Base-by-base conservation (phyloP, 2,888 invertebrate species). In the Caradrina kadenii region DNA sequence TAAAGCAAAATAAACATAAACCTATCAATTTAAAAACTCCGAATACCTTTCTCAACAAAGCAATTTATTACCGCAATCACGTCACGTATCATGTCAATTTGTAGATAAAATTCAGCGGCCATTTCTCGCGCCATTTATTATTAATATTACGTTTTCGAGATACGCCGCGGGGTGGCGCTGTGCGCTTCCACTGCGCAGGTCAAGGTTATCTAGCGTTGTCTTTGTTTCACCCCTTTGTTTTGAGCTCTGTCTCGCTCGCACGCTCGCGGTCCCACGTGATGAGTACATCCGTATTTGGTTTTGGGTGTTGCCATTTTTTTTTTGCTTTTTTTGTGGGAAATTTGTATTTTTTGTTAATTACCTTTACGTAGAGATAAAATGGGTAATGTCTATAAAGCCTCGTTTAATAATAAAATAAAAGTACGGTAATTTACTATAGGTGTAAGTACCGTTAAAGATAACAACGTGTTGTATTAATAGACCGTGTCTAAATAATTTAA, bases 121-220 rank as follows among this genome's bases (percentile, higher is more conserved):
- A 85, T 87, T 88, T 85, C 82, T 83, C 86, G 85, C 86, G 87
- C 80, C 84, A 90, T 89, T 87, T 83, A 73, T 84, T 87, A 85
- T 86, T 87, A 83, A 82, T 85, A 83, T 82, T 80, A 79, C 86
- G 86, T 89, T 88, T 86, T 82, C 71, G 80, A 63, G 70, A 76
- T 74, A 80, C 85, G 74, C 81, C 72, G 71, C 76, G 17, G 54
- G 49, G 80, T 80, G 83, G 88, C 89, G 87, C 80, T 87, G 70
- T 79, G 70, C 80, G 83, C 81, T 76, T 87, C 85, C 83, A 90
- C 88, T 91, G 91, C 93, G 91, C 92, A 92, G 92, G 93, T 93
- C 93, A 93, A 93, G 93, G 93, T 89, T 91, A 73, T 56, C 26
- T 76, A 65, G 63, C 26, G 52, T 79, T 69, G 73, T 92, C 90